Base-by-base conservation (phyloP, 2,113 vertebrate species). In the Spea bombifrons region DNA sequence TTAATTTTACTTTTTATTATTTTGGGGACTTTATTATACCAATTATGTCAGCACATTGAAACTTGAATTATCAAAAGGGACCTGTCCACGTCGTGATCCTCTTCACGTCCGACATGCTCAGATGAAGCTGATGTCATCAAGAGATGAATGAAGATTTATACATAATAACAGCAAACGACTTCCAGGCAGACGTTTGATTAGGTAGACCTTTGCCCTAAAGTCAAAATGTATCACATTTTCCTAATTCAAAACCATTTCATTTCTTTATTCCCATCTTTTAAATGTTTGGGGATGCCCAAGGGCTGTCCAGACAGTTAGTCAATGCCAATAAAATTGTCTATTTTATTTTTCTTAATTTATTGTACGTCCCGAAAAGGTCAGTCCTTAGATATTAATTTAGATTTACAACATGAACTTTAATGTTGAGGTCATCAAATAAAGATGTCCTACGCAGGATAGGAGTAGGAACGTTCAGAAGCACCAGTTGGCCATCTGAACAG, bases 241-340 rank as follows among this genome's bases (percentile, higher is more conserved):
- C 48, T 10, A 70, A 70, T 30, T 70, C 55, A 70, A 70, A 50
- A 30, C 30, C 7, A 8, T 45, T 49, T 68, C 16, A 76, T 50
- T 46, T 43, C 45, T 77, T 70, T 17, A 63, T n/a, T 70, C 8
- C 46, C 30, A 49, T n/a, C 45, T 17, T 70, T 47, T 77, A 61
- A 61, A 77, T 55, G 50, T 75, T 44, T 52, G 7, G 63, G 50
- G 52, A 43, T 57, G 68, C 66, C 66, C 17, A 1, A 10, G 55
- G 63, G 15, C 68, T n/a, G 57, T 30, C 57, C 53, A 63, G 75
- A 77, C 75, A 70, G 66, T 70, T 61, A 77, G 53, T 77, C 75
- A 69, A 77, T 77, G 66, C 15, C 75, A 77, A 71, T 76, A 59
- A 69, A 53, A 46, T 47, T 61, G 66, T 68, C 66, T 63, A 17